These are phyloP conservation scores for Parascotia fuliginaria DNA, from an alignment of 2,888 invertebrate species.

Conservation along the genomic window DNA sequence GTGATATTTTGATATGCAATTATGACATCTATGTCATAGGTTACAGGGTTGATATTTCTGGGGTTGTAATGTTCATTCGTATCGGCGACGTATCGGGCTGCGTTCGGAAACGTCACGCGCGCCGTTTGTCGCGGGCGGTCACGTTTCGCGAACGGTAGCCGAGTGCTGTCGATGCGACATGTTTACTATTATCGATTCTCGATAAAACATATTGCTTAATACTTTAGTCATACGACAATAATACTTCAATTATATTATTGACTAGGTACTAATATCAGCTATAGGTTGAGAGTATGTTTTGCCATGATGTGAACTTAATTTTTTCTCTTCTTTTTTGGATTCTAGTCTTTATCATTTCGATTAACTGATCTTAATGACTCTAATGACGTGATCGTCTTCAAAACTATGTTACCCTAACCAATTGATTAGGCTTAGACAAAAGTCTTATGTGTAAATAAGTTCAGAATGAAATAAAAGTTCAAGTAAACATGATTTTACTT, in stretches of 20 bases:
- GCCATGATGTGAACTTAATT: too few relatives aligned
- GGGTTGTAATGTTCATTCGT: constrained; percentile 49
- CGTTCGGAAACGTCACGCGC: constrained; percentile 76
- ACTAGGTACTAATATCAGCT: neutral
- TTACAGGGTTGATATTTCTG: constrained; percentile 45
- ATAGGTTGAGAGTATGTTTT: neutral
- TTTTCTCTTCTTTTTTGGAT: too few relatives aligned
- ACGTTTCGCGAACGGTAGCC: constrained; percentile 78
- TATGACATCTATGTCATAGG: constrained; percentile 18
- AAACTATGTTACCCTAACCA: too few relatives aligned
- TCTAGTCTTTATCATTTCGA: too few relatives aligned
- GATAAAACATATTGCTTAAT: constrained; percentile 33
- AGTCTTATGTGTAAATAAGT: too few relatives aligned
- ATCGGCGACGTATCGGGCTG: constrained; percentile 73
- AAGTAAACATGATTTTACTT: too few relatives aligned
- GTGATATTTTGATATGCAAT: constrained; percentile 11
- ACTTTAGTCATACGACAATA: constrained; percentile 4
- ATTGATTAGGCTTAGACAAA: too few relatives aligned
- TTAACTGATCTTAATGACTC: too few relatives aligned
- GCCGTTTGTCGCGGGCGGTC: constrained; percentile 78
- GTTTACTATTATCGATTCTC: constrained; percentile 53
- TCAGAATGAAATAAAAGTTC: too few relatives aligned
- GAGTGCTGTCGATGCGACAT: constrained; percentile 54
- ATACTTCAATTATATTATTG: constrained; percentile 23
- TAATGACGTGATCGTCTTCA: too few relatives aligned